Base-by-base conservation (phyloP, 2,797 vertebrate genomes). In the Crocodylus rhombifer region DNA sequence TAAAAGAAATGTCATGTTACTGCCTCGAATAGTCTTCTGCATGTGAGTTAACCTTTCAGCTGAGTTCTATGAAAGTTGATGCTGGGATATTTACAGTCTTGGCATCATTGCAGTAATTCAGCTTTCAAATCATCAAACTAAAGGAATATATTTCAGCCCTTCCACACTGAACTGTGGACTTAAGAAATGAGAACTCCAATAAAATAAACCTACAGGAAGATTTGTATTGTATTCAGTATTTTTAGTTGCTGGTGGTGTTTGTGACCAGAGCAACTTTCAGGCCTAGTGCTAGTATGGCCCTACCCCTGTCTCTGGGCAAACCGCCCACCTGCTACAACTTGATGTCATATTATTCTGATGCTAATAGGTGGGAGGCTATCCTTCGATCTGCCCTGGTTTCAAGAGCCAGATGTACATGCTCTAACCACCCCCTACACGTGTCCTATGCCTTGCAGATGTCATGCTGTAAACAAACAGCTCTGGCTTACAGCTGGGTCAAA, bases 161-260 rank as follows among this genome's bases (percentile, higher is more conserved):
- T 95, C 75, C 91, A 77, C 90, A 76, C 85, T 90, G 87, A 91
- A 89, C 21, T 73, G 69, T 80, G 89, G 84, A 94, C 96, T 96
- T 93, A 94, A 75, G 89, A 95, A 96, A 87, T 42, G 64, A 93
- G 87, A 51, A 51, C 92, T 62, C 16, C 95, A 90, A 82, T 87
- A 94, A 94, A 95, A 96, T 42, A 93, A 57, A 62, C 82, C 93
- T 67, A 93, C 88, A 91, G 80, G 86, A 94, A 92, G 51, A 65
- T 88, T 62, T 85, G 73, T 77, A 87, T n/a, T 25, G n/a, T n/a
- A 57, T 63, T 77, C 82, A 14, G 42, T 77, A 51, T 77, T 91
- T 90, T 80, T 75, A 33, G 21, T 51, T 51, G 42, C 9, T 51
- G 42, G 42, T 51, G 42, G 42, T 51, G 42, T 51, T 51, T 51